These are phyloP conservation scores for Channa maculata DNA, from an alignment of 2,113 vertebrate genomes.

Conservation along the genomic window DNA sequence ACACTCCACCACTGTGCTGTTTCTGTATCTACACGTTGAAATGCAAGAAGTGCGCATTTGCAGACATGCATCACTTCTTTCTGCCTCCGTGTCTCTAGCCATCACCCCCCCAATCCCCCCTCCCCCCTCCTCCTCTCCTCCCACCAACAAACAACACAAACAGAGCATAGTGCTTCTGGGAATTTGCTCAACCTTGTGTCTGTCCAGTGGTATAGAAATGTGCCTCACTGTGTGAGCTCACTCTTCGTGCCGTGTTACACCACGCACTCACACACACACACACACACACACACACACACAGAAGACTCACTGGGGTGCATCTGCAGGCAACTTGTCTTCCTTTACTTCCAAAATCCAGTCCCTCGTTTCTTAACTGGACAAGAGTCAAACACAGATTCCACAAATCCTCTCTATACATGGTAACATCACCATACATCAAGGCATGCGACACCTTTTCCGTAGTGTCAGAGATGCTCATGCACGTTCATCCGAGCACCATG, in stretches of 20 bases:
- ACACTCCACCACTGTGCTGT: too few relatives aligned
- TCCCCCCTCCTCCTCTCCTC: too few relatives aligned
- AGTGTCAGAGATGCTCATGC: too few relatives aligned
- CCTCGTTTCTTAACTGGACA: neutral
- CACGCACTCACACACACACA: neutral
- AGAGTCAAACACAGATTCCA: neutral
- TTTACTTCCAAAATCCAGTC: neutral
- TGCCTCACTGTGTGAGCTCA: neutral
- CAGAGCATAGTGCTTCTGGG: neutral
- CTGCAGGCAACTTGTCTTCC: neutral
- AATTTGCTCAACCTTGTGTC: neutral
- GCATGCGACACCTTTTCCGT: too few relatives aligned
- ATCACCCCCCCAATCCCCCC: too few relatives aligned
- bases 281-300: neutral
- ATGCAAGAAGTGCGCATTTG: slow-evolving; percentile 4
- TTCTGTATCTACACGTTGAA: neutral
- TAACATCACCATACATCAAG: neutral
- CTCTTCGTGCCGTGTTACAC: neutral
- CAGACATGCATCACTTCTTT: neutral
- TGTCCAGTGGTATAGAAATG: slow-evolving; percentile 2
- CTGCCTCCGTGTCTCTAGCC: neutral
- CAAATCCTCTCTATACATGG: neutral
- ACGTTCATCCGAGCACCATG: too few relatives aligned
- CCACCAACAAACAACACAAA: slow-evolving; percentile 6
- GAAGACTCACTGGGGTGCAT: neutral